These are phyloP conservation scores for Sphaeramia orbicularis DNA, from an alignment of 2,797 vertebrate genomes.

Conservation along the genomic window DNA sequence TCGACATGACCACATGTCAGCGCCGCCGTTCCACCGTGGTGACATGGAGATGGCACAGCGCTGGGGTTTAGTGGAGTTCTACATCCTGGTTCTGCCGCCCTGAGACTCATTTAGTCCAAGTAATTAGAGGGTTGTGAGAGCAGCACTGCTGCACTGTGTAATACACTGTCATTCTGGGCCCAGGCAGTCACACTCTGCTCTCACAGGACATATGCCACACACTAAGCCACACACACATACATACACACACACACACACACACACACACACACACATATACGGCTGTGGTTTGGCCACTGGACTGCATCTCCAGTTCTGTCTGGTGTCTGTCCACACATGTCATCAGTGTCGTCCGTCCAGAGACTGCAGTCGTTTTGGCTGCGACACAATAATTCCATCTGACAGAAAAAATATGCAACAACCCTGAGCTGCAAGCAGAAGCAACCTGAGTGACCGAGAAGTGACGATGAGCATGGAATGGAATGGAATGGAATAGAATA, in stretches of 20 bases:
- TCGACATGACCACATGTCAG: slow-evolving; percentile 5
- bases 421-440: neutral
- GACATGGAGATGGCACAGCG: slow-evolving; percentile 7
- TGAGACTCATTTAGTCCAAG: slow-evolving; percentile 56
- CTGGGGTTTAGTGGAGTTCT: slow-evolving; percentile 10
- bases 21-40: neutral
- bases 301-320: slow-evolving; percentile 36
- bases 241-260: no score
- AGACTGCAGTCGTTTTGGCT: slow-evolving; percentile 34
- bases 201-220: slow-evolving; percentile 54
- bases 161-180: slow-evolving; percentile 55
- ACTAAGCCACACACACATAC: slow-evolving; percentile 41
- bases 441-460: neutral
- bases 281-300: slow-evolving; percentile 23
- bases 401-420: slow-evolving; percentile 6
- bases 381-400: slow-evolving; percentile 12
- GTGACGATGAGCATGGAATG: no score
- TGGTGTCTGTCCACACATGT: slow-evolving; percentile 45
- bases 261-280: slow-evolving; percentile 7
- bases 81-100: slow-evolving; percentile 20
- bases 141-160: slow-evolving; percentile 39
- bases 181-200: slow-evolving; percentile 45
- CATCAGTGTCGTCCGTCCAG: slow-evolving; percentile 36
- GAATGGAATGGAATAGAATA: no score
- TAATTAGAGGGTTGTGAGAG: slow-evolving; percentile 67